Evolutionary conservation across 2,797 vertebrate genomes (phyloP).

Genomic region (Acanthiza pusilla): DNA sequence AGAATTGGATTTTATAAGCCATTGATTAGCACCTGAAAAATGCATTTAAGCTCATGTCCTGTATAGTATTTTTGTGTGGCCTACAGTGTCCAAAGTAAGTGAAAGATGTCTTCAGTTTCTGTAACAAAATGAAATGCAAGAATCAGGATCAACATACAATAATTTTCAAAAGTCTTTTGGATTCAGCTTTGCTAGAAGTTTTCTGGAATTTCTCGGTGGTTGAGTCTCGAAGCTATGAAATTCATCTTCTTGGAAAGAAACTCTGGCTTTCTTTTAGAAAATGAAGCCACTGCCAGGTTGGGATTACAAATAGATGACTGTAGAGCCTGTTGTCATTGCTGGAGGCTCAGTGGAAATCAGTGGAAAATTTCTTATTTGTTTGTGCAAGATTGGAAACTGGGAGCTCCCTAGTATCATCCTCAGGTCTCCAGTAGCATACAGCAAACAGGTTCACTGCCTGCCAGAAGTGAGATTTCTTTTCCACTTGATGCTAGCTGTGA

Average conservation of each 20-base stretch:
- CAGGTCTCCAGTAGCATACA: not conserved
- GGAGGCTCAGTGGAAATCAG: not conserved
- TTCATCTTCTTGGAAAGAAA: not conserved
- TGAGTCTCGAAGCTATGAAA: not conserved
- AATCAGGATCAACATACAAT: not conserved
- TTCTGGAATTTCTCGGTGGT: not conserved
- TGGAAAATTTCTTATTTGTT: not conserved
- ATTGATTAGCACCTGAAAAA: constrained; percentile 16
- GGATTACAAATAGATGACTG: not conserved
- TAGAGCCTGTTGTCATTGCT: not conserved
- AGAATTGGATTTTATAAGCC: constrained; percentile 37
- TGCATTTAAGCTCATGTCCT: not conserved
- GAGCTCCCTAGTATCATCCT: not conserved
- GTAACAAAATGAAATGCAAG: not conserved
- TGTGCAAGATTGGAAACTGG: not conserved
- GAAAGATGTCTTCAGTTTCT: not conserved
- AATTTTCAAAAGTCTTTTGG: not conserved
- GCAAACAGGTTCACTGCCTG: not conserved
- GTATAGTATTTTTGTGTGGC: not conserved
- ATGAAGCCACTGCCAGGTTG: not conserved
- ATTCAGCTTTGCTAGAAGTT: not conserved
- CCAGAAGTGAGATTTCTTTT: not conserved
- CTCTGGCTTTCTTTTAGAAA: constrained; percentile 6
- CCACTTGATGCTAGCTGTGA: not conserved
- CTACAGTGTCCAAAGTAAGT: constrained; percentile 7